These are phyloP conservation scores for Epirrita christyi DNA, from an alignment of 2,888 invertebrate genomes.

Conservation along the genomic window DNA sequence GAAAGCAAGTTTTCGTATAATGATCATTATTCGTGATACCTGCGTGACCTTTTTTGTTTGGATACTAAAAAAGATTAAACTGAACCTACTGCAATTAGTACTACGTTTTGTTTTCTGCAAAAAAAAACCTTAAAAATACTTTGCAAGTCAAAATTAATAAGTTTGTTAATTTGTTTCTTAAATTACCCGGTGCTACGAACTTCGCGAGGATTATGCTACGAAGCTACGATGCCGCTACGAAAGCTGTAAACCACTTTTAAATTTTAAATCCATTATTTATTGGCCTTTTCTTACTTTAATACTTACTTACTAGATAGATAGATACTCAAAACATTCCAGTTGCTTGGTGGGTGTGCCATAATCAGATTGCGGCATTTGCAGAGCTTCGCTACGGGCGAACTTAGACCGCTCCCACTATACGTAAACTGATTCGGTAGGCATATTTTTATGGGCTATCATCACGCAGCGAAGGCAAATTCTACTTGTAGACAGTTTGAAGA, in stretches of 20 bases:
- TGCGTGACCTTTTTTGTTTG: background rate
- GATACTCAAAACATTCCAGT: slow-evolving; percentile 17
- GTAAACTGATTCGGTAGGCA: slow-evolving; percentile 41
- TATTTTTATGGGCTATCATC: slow-evolving; percentile 34
- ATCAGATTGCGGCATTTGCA: slow-evolving; percentile 82
- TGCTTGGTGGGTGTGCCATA: slow-evolving; percentile 75
- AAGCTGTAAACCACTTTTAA: background rate
- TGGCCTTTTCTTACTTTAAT: background rate
- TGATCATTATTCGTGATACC: slow-evolving; percentile 5
- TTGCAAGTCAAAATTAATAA: too few species aligned
- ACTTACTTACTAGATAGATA: background rate
- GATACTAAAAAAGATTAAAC: background rate
- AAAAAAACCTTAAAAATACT: too few species aligned
- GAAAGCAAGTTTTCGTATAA: slow-evolving; percentile 23
- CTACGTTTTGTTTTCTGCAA: background rate
- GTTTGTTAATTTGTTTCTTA: background rate
- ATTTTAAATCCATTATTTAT: background rate
- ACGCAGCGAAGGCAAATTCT: slow-evolving; percentile 28
- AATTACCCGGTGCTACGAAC: background rate
- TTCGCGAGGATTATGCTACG: background rate
- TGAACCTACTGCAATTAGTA: background rate
- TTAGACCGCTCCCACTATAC: slow-evolving; percentile 73
- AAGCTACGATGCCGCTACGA: slow-evolving; percentile 6
- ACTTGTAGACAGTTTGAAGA: slow-evolving; percentile 28
- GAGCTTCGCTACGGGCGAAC: slow-evolving; percentile 70